phyloP scores from a whole-genome alignment of 1,140 invertebrate species.

The Panagrolaimus sp. region DNA sequence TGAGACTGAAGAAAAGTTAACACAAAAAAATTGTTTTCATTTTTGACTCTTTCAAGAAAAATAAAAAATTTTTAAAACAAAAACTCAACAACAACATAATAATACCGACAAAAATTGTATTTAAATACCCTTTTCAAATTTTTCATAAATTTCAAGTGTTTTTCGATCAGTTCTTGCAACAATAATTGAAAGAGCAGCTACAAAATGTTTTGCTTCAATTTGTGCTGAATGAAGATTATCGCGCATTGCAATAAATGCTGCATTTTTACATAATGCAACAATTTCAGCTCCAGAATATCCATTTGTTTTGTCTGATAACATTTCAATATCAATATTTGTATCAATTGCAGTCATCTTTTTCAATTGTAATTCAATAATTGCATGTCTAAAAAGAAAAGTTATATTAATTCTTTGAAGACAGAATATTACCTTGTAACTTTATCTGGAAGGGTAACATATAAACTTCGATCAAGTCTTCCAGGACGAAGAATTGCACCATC shows the following conservation, averaged over 20 bases:
- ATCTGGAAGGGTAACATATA: slow-evolving; percentile 81
- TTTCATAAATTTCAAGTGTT: neutral
- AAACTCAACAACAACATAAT: too few relatives aligned
- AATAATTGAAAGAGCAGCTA: slow-evolving; percentile 66
- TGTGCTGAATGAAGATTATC: slow-evolving; percentile 65
- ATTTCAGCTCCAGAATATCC: slow-evolving; percentile 82
- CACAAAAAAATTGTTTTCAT: too few relatives aligned
- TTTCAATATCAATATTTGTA: slow-evolving; percentile 19
- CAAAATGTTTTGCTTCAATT: slow-evolving; percentile 67
- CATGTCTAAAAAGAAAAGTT: slow-evolving; percentile 49
- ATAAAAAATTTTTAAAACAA: too few relatives aligned
- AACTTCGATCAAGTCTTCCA: slow-evolving; percentile 76
- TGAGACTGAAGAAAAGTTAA: too few relatives aligned
- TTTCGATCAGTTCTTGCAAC: slow-evolving; percentile 68
- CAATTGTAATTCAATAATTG: slow-evolving; percentile 68
- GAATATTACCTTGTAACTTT: slow-evolving; percentile 61
- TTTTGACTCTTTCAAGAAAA: too few relatives aligned
- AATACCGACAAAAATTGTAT: too few relatives aligned
- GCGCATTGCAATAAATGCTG: slow-evolving; percentile 72
- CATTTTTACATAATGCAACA: slow-evolving; percentile 77
- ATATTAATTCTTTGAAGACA: too few relatives aligned
- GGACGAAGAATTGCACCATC: slow-evolving; percentile 80
- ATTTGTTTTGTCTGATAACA: slow-evolving; percentile 67
- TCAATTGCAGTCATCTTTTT: slow-evolving; percentile 64
- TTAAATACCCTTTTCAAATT: neutral